These are phyloP conservation scores for Volucella zonaria DNA, from an alignment of 2,888 invertebrate species.

Conservation along the genomic window DNA sequence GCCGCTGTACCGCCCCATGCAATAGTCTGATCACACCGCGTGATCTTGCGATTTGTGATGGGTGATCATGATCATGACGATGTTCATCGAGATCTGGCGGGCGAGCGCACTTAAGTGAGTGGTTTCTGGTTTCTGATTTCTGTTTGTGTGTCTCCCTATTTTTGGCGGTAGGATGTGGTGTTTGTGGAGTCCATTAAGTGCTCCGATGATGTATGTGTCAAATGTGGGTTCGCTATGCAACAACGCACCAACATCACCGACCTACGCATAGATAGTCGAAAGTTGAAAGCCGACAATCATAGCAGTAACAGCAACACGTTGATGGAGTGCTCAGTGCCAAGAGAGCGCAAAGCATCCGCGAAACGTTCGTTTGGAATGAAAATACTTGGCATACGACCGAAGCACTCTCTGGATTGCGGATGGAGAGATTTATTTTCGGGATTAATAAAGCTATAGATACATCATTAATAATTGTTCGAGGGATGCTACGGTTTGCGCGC, in stretches of 20 bases:
- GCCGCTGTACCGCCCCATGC: constrained; percentile 49
- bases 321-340: constrained; percentile 57
- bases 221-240: constrained; percentile 26
- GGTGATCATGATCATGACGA: constrained; percentile 46
- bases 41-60: constrained; percentile 26
- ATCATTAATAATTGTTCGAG: constrained; percentile 72
- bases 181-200: constrained; percentile 70
- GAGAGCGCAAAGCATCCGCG: constrained; percentile 56
- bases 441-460: constrained; percentile 70
- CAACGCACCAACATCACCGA: not conserved
- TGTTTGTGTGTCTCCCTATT: too few relatives aligned
- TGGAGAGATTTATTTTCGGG: constrained; percentile 61
- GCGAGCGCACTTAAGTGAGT: constrained; percentile 63
- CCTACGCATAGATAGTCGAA: constrained; percentile 20
- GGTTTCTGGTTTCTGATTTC: constrained; percentile 34
- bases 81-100: constrained; percentile 47
- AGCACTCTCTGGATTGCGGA: not conserved
- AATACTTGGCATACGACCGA: constrained; percentile 29
- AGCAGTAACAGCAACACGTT: too few relatives aligned
- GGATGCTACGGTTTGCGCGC: constrained; percentile 28
- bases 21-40: not conserved
- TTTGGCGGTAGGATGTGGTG: constrained; percentile 23
- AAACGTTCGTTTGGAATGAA: constrained; percentile 48
- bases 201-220: constrained; percentile 66
- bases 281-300: not conserved